A percentile compares a stretch with the other conserved stretches of the same genome.
Conservation (phyloP, 2,888 invertebrate species). For the Trachelus troglodyta region DNA sequence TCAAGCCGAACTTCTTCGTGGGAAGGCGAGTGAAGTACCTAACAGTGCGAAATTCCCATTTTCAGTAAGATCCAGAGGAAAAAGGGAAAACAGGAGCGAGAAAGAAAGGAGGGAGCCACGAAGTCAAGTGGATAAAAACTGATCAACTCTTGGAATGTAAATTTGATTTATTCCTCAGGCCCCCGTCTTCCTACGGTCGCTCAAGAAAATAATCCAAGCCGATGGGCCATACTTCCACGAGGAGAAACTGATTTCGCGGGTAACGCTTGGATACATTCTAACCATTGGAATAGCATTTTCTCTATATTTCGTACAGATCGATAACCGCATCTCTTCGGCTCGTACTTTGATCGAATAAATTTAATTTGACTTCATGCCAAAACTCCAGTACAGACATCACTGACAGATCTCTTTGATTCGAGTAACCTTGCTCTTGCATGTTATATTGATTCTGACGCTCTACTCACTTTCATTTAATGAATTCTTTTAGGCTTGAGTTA, state of each 20-base stretch:
- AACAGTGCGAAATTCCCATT: background rate
- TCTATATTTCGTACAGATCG: background rate
- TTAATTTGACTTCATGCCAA: no score
- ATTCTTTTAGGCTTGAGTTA: background rate
- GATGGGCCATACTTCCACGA: background rate
- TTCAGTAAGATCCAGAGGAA: background rate
- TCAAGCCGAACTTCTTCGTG: background rate
- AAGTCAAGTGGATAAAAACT: conserved; percentile 12
- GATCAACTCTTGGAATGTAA: conserved; percentile 15
- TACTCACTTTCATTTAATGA: background rate
- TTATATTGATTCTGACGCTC: background rate
- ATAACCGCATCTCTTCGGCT: background rate
- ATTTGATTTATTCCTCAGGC: conserved; percentile 14
- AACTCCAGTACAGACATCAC: background rate
- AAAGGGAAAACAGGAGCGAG: background rate
- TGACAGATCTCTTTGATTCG: background rate
- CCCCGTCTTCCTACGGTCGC: background rate
- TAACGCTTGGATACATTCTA: conserved; percentile 4
- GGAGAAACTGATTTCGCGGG: background rate
- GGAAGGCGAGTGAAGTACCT: background rate
- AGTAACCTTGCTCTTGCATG: background rate
- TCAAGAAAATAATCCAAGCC: conserved; percentile 9
- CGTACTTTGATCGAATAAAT: background rate
- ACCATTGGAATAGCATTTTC: background rate
- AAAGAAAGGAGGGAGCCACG: background rate